Evolutionary conservation across 2,797 vertebrate genomes (phyloP).

Genomic region (Ptychobarbus kaznakovi): DNA sequence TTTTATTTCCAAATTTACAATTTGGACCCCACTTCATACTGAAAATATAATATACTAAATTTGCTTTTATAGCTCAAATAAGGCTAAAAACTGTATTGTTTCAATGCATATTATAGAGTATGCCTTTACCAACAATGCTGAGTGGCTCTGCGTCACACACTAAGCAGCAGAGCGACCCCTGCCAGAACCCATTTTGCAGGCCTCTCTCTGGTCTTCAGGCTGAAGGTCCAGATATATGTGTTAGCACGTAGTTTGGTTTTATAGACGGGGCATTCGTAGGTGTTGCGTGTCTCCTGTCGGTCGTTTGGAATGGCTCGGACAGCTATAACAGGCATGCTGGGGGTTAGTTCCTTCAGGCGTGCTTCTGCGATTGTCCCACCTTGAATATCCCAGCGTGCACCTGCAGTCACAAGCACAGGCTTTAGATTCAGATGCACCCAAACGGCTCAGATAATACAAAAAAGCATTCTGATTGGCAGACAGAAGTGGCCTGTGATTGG

Average conservation of each 20-base stretch:
- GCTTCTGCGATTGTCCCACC: conserved; percentile 76
- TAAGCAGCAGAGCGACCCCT: conserved; percentile 81
- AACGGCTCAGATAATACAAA: background rate
- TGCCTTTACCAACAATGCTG: background rate
- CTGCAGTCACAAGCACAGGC: conserved; percentile 54
- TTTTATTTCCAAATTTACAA: background rate
- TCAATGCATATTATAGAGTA: background rate
- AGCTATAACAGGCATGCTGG: conserved; percentile 78
- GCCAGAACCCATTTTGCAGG: conserved; percentile 80
- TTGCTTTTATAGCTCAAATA: background rate
- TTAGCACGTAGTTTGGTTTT: conserved; percentile 79
- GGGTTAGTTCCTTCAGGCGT: conserved; percentile 77
- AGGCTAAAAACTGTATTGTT: background rate
- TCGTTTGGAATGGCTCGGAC: conserved; percentile 77
- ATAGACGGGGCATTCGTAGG: conserved; percentile 81
- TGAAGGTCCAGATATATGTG: conserved; percentile 77
- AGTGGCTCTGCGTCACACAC: conserved; percentile 69
- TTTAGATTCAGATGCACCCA: background rate
- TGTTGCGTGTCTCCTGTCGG: conserved; percentile 80
- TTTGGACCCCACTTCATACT: background rate
- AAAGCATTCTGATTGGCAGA: background rate
- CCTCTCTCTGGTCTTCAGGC: conserved; percentile 80
- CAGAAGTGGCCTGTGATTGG: background rate
- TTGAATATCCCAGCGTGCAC: conserved; percentile 80
- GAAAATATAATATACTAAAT: background rate